Conservation (phyloP, 2,797 vertebrate species). For the Sebastes melanostomus region DNA sequence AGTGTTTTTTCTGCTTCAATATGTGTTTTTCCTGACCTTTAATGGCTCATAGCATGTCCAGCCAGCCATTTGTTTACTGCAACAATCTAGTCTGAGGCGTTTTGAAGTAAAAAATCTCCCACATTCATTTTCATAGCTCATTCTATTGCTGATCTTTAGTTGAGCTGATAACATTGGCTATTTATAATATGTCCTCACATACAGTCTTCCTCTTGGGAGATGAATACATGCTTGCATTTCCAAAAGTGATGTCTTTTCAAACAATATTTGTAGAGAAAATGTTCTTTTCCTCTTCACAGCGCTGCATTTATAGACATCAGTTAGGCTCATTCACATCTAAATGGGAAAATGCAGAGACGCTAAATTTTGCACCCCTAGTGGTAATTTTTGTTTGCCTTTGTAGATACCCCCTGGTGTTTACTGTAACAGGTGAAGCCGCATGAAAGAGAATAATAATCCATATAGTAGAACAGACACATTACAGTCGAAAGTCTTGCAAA, state of each 20-base stretch:
- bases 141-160: slow-evolving; percentile 1
- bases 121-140: neutral
- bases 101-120: slow-evolving; percentile 3
- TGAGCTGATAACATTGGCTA: neutral
- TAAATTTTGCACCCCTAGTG: neutral
- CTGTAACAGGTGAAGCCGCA: neutral
- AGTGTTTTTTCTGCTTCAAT: neutral
- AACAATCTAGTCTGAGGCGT: neutral
- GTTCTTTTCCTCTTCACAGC: neutral
- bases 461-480: neutral
- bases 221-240: neutral
- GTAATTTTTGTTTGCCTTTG: neutral
- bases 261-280: slow-evolving; percentile 5
- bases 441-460: neutral
- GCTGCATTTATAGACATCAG: neutral
- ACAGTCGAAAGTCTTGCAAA: neutral
- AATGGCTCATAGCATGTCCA: neutral
- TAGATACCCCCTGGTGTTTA: neutral
- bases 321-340: neutral
- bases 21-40: neutral
- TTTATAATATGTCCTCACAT: neutral
- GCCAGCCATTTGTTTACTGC: neutral
- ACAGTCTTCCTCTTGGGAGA: neutral
- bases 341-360: neutral
- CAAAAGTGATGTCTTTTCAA: slow-evolving; percentile 11